Conservation (phyloP, 2,888 invertebrate genomes). For the Zaprionus obscuricornis region DNA sequence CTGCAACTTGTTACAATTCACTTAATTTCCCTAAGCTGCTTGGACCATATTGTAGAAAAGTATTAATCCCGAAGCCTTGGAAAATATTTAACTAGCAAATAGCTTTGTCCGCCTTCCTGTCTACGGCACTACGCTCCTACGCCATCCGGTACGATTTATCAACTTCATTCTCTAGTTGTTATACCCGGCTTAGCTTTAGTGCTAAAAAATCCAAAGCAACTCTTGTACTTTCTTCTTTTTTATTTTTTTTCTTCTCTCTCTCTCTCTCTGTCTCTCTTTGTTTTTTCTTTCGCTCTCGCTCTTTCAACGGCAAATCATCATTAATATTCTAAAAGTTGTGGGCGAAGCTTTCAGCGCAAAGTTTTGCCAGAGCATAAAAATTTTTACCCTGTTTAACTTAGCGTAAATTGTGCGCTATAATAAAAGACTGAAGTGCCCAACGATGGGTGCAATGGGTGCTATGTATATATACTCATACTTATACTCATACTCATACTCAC, state of each 20-base stretch:
- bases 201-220: constrained; percentile 11
- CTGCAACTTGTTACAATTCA: too few relatives aligned
- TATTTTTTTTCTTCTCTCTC: not conserved
- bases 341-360: constrained; percentile 63
- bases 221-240: not conserved
- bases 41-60: too few relatives aligned
- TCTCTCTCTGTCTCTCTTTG: constrained; percentile 13
- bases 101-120: too few relatives aligned
- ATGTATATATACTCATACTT: too few relatives aligned
- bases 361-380: constrained; percentile 52
- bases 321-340: constrained; percentile 75
- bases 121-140: too few relatives aligned
- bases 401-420: constrained; percentile 59
- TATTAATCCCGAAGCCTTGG: too few relatives aligned
- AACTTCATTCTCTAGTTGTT: constrained; percentile 7
- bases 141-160: too few relatives aligned
- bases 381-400: constrained; percentile 54
- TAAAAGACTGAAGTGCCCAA: constrained; percentile 43
- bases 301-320: constrained; percentile 59
- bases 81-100: too few relatives aligned
- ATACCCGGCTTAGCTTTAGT: constrained; percentile 2
- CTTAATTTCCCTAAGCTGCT: not conserved
- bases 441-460: not conserved
- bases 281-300: constrained; percentile 9
- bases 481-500: too few relatives aligned